Conservation (phyloP, 2,888 invertebrate genomes). For the Pheosia gnoma region DNA sequence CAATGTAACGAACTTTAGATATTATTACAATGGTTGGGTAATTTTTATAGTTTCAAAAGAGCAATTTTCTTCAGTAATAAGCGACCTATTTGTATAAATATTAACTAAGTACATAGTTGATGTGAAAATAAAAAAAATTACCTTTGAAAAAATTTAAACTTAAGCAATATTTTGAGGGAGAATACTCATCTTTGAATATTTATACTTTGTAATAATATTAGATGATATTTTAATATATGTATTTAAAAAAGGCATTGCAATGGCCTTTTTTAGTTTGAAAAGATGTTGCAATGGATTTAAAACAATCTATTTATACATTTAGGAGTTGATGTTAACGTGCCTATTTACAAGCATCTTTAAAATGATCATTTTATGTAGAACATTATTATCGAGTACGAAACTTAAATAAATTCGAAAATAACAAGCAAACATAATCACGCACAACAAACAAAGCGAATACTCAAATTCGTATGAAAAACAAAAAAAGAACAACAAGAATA, state of each 20-base stretch:
- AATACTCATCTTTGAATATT: neutral
- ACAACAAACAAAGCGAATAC: neutral
- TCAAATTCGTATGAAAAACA: slow-evolving; percentile 2
- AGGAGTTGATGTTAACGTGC: no score
- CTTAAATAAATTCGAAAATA: neutral
- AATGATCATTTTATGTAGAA: neutral
- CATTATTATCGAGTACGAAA: neutral
- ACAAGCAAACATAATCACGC: slow-evolving; percentile 4
- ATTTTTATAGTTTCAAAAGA: neutral
- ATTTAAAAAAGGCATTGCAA: no score
- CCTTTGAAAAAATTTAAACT: neutral
- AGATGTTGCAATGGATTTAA: no score
- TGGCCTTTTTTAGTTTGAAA: no score
- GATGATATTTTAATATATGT: no score
- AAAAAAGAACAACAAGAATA: slow-evolving; percentile 12
- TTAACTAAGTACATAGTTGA: neutral
- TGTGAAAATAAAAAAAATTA: neutral
- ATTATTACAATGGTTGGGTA: neutral
- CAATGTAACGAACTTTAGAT: neutral
- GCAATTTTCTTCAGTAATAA: neutral
- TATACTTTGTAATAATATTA: no score
- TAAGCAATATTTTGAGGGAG: no score
- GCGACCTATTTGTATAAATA: neutral
- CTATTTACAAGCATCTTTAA: no score
- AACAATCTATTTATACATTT: no score